Percentiles rank a stretch among this genome's conserved stretches.
Conservation (phyloP, 2,797 vertebrate genomes). For the Lemur catta region DNA sequence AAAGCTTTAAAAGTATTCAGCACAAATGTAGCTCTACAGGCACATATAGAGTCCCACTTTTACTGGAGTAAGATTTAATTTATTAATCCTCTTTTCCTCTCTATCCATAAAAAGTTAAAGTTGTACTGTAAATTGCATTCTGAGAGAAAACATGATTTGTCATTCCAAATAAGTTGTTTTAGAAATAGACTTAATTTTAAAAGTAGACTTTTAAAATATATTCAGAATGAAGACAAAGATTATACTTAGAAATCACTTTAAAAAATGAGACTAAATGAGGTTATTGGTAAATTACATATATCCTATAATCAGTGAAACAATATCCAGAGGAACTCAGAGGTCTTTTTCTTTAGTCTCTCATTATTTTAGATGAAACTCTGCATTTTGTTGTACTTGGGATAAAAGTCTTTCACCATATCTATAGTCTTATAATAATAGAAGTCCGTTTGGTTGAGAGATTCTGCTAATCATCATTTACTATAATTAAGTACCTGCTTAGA, state of each 20-base stretch:
- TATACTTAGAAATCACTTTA: constrained; percentile 16
- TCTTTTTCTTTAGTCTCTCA: neutral
- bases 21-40: neutral
- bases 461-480: neutral
- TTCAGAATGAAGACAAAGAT: neutral
- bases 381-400: neutral
- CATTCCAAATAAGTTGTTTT: neutral
- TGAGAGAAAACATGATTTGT: constrained; percentile 1
- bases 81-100: neutral
- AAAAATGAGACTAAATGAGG: neutral
- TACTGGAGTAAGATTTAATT: neutral
- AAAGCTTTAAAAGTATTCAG: constrained; percentile 33
- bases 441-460: constrained; percentile 1
- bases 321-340: neutral
- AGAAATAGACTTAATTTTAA: constrained; percentile 10
- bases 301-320: neutral
- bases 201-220: neutral
- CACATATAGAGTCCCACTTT: neutral
- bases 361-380: neutral
- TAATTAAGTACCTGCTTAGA: neutral
- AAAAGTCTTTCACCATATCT: neutral
- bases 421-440: neutral
- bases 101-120: neutral
- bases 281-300: neutral
- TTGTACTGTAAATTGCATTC: neutral